Conservation (phyloP, 2,888 invertebrate species). For the Branchinecta sandiegonensis region DNA sequence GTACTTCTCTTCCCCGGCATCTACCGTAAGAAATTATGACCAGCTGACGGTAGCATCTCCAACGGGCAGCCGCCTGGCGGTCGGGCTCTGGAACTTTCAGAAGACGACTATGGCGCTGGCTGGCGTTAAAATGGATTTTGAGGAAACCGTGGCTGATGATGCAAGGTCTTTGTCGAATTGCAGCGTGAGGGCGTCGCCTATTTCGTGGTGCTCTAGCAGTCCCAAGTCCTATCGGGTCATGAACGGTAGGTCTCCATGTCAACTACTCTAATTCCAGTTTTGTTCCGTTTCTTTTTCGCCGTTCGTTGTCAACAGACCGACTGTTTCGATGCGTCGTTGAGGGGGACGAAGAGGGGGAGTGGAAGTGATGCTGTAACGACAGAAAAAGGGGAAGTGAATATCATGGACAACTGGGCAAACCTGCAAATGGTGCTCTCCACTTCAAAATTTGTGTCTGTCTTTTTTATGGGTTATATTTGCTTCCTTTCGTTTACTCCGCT, state of each 20-base stretch:
- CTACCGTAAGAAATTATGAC: not conserved
- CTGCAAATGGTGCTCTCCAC: too few relatives aligned
- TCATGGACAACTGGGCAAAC: too few relatives aligned
- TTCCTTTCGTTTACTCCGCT: too few relatives aligned
- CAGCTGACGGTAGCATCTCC: conserved; percentile 5
- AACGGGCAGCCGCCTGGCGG: not conserved
- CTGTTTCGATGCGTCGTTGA: too few relatives aligned
- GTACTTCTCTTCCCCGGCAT: not conserved
- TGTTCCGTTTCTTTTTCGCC: too few relatives aligned
- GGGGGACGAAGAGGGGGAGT: too few relatives aligned
- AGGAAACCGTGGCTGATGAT: not conserved
- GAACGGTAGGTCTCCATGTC: not conserved
- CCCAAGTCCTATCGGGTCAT: not conserved
- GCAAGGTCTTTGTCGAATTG: not conserved
- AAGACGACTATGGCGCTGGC: not conserved
- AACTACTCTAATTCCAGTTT: too few relatives aligned
- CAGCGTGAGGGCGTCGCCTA: not conserved
- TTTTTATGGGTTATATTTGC: too few relatives aligned
- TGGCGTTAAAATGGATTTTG: conserved; percentile 11
- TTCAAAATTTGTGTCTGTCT: too few relatives aligned
- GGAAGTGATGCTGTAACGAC: too few relatives aligned
- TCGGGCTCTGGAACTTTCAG: conserved; percentile 7
- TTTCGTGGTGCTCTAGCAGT: not conserved
- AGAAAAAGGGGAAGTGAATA: too few relatives aligned
- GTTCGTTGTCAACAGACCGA: too few relatives aligned